Conservation (phyloP, 2,888 invertebrate genomes). For the Drosophila tripunctata region DNA sequence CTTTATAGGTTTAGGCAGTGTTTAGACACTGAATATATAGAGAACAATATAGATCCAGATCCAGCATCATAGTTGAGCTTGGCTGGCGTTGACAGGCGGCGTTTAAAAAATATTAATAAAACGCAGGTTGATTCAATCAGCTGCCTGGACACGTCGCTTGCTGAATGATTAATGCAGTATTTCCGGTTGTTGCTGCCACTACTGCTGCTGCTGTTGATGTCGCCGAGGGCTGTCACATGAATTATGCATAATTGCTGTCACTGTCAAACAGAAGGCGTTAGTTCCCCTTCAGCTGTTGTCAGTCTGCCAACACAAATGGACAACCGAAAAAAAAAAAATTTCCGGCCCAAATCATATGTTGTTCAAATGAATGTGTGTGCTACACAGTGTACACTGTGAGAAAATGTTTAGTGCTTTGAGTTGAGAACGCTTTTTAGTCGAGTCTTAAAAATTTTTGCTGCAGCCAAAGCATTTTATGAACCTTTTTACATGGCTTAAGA, state of each 20-base stretch:
- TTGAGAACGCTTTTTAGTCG: too few relatives aligned
- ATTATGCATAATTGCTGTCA: conserved; percentile 76
- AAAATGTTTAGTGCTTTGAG: background rate
- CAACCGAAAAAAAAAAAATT: conserved; percentile 28
- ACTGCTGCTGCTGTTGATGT: conserved; percentile 4
- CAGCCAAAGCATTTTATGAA: too few relatives aligned
- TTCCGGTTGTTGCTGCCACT: conserved; percentile 1
- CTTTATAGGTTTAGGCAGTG: background rate
- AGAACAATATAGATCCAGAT: background rate
- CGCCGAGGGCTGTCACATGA: conserved; percentile 54
- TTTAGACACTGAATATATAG: background rate
- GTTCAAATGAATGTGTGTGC: background rate
- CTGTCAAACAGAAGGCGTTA: conserved; percentile 29
- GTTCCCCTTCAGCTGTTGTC: conserved; percentile 11
- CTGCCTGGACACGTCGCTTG: conserved; percentile 33
- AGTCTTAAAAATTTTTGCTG: too few relatives aligned
- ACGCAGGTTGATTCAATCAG: conserved; percentile 25
- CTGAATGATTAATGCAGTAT: conserved; percentile 63
- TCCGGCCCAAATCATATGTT: conserved; percentile 20
- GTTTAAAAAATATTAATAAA: conserved; percentile 42
- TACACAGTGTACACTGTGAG: background rate
- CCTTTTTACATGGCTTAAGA: too few relatives aligned
- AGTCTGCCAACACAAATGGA: conserved; percentile 12
- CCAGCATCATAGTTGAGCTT: conserved; percentile 1
- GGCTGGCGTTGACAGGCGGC: conserved; percentile 31